Evolutionary conservation across 2,113 vertebrate species (phyloP).

Genomic region (Mustela lutreola): DNA sequence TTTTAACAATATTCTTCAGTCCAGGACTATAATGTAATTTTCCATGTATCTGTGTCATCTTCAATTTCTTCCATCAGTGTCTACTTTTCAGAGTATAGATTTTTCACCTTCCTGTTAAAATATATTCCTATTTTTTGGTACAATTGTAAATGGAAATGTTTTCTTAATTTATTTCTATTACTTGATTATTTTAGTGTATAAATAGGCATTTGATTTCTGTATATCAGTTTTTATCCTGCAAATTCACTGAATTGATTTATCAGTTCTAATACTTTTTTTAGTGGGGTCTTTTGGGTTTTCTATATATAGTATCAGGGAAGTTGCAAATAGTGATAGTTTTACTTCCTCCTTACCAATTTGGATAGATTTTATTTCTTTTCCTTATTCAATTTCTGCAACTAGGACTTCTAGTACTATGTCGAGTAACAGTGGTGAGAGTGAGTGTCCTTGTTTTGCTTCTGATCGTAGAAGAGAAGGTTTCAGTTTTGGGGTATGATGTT

Average conservation of each 20-base stretch:
- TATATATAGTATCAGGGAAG: background rate
- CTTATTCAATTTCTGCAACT: background rate
- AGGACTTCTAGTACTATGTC: background rate
- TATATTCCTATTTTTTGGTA: background rate
- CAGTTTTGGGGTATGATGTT: background rate
- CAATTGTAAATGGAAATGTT: background rate
- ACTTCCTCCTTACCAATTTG: background rate
- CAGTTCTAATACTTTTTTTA: background rate
- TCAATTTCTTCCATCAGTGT: background rate
- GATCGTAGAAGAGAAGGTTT: background rate
- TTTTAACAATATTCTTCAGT: background rate
- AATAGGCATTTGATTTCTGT: background rate
- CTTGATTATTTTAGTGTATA: background rate
- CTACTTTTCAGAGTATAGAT: background rate
- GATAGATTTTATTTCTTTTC: background rate
- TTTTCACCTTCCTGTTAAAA: background rate
- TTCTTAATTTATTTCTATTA: background rate
- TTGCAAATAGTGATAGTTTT: background rate
- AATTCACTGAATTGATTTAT: background rate
- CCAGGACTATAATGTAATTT: background rate
- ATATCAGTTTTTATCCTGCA: background rate
- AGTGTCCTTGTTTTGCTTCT: background rate
- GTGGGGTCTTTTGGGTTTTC: background rate
- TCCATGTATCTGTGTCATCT: background rate
- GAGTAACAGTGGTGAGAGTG: background rate